Conservation (phyloP, 2,113 vertebrate species). For the Xyrauchen texanus region DNA sequence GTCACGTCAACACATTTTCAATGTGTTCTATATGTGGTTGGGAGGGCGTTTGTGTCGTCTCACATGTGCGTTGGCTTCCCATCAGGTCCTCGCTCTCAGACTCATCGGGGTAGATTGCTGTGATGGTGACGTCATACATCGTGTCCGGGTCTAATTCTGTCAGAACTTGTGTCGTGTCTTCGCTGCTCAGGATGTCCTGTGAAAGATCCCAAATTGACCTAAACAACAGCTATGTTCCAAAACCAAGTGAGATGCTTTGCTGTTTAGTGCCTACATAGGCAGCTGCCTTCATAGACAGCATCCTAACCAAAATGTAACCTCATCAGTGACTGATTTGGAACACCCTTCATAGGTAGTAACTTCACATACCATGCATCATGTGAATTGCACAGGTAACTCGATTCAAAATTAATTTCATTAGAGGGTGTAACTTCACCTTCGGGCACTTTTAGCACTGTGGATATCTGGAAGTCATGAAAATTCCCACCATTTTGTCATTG, state of each 20-base stretch:
- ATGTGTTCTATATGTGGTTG: neutral
- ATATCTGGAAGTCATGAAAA: too few relatives aligned
- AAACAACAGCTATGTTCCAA: neutral
- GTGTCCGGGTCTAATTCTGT: slow-evolving; percentile 86
- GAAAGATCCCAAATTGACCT: neutral
- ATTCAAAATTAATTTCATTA: too few relatives aligned
- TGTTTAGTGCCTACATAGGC: too few relatives aligned
- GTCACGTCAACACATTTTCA: neutral
- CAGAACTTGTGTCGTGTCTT: slow-evolving; percentile 82
- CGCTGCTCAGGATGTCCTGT: slow-evolving; percentile 84
- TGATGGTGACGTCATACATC: slow-evolving; percentile 84
- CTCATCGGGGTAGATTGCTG: slow-evolving; percentile 96
- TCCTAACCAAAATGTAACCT: too few relatives aligned
- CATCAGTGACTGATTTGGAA: too few relatives aligned
- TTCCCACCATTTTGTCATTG: too few relatives aligned
- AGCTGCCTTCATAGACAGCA: too few relatives aligned
- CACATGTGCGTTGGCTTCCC: slow-evolving; percentile 86
- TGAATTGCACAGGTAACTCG: too few relatives aligned
- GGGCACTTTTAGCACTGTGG: too few relatives aligned
- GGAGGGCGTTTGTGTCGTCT: slow-evolving; percentile 58
- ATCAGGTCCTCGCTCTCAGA: slow-evolving; percentile 91
- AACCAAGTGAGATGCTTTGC: neutral
- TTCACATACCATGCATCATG: too few relatives aligned
- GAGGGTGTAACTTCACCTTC: too few relatives aligned
- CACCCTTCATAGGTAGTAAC: too few relatives aligned